Evolutionary conservation across 1,140 invertebrate genomes (phyloP).

Genomic region (Drosophila virilis): DNA sequence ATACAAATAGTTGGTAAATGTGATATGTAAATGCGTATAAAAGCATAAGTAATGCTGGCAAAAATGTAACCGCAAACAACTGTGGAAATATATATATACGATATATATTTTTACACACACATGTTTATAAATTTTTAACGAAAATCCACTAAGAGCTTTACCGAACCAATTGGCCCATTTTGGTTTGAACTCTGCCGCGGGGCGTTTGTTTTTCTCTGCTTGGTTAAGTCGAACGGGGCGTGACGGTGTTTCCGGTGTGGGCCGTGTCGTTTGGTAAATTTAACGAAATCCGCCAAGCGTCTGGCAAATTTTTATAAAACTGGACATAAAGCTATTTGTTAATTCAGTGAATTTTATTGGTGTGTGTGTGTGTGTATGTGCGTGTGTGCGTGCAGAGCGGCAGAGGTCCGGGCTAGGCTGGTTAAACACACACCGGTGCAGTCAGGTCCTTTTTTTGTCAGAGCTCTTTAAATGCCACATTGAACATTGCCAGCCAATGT

Average conservation of each 20-base stretch:
- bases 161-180: constrained; percentile 20
- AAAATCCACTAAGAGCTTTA: constrained; percentile 67
- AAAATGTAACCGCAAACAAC: constrained; percentile 43
- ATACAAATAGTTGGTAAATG: constrained; percentile 12
- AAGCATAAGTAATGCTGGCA: constrained; percentile 31
- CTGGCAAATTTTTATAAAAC: constrained; percentile 56
- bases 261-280: not conserved
- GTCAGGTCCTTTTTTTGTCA: constrained; percentile 6
- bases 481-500: constrained; percentile 54
- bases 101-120: not conserved
- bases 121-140: constrained; percentile 61
- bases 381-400: not conserved
- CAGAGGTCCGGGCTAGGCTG: not conserved
- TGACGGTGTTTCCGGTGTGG: not conserved
- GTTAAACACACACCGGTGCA: not conserved
- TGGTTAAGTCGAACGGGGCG: constrained; percentile 17
- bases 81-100: constrained; percentile 13
- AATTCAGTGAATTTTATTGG: constrained; percentile 73
- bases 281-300: constrained; percentile 42
- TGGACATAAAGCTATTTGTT: constrained; percentile 75
- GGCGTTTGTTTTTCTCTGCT: constrained; percentile 30
- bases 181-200: constrained; percentile 17
- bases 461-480: constrained; percentile 19
- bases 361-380: not conserved
- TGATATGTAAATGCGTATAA: not conserved